Percentiles rank a stretch among this genome's conserved stretches.
These are phyloP conservation scores for Erinaceus europaeus DNA, from an alignment of 2,113 vertebrate genomes.

Conservation along the genomic window DNA sequence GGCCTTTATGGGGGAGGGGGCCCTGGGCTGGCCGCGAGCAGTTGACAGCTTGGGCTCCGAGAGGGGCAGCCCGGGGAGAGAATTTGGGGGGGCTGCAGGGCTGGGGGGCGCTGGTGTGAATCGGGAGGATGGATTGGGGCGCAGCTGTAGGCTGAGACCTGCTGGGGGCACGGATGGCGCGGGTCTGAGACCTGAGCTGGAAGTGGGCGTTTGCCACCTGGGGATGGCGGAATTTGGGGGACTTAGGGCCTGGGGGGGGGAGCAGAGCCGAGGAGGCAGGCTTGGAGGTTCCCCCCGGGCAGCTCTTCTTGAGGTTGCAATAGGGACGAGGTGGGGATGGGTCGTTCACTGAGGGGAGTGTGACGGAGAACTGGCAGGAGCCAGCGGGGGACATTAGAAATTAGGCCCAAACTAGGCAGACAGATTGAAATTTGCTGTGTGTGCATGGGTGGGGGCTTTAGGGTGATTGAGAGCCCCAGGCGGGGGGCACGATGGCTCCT, in stretches of 20 bases:
- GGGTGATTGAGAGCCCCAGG: constrained; percentile 20
- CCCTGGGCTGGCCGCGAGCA: constrained; percentile 51
- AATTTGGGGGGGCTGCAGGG: no score
- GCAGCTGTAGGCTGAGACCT: no score
- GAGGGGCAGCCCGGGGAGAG: background rate
- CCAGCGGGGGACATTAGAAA: constrained; percentile 10
- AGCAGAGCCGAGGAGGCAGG: constrained; percentile 15
- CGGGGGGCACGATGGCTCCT: background rate
- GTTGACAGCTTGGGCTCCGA: constrained; percentile 56
- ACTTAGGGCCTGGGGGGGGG: background rate
- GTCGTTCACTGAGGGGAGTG: background rate
- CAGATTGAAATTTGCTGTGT: constrained; percentile 14
- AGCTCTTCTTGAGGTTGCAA: constrained; percentile 30
- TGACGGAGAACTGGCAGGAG: constrained; percentile 34
- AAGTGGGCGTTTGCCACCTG: constrained; percentile 30
- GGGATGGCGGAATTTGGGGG: constrained; percentile 51
- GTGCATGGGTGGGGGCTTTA: background rate
- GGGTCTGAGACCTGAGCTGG: no score
- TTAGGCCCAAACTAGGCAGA: constrained; percentile 23
- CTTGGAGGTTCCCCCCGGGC: constrained; percentile 40
- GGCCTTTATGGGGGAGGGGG: constrained; percentile 15
- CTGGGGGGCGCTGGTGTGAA: no score
- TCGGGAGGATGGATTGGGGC: no score
- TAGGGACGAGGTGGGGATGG: background rate
- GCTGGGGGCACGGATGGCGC: no score